Conservation (phyloP, 1,140 invertebrate genomes). For the Holcopasites calliopsidis region DNA sequence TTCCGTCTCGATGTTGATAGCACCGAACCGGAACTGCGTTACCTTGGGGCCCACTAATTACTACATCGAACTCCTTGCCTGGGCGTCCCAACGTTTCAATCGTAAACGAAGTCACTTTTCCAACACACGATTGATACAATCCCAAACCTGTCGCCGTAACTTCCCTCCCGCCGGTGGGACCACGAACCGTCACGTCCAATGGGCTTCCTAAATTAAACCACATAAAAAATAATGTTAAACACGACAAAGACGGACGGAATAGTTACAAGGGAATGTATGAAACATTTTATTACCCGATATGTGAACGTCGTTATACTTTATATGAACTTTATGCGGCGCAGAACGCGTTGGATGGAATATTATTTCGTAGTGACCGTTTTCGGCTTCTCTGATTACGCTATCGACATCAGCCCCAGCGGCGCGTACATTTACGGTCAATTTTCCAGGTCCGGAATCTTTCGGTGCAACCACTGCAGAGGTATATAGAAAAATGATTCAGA, state of each 20-base stretch:
- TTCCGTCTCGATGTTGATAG: constrained; percentile 97
- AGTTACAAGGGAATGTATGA: neutral
- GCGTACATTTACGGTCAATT: constrained; percentile 87
- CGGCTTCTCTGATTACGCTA: constrained; percentile 87
- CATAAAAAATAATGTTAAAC: neutral
- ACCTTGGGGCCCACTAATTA: constrained; percentile 92
- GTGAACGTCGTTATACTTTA: constrained; percentile 77
- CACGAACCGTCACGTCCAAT: constrained; percentile 96
- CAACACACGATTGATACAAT: constrained; percentile 90
- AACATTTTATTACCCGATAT: constrained; percentile 69
- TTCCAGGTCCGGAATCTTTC: constrained; percentile 89
- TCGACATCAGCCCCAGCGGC: constrained; percentile 90
- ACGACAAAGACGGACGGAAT: neutral
- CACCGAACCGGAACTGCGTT: constrained; percentile 95
- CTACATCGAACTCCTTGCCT: constrained; percentile 94
- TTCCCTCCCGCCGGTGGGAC: constrained; percentile 95
- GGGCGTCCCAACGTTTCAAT: constrained; percentile 92
- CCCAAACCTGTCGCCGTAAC: constrained; percentile 89
- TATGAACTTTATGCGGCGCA: constrained; percentile 88
- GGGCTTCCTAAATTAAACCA: constrained; percentile 85
- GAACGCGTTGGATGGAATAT: constrained; percentile 91
- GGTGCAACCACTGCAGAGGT: constrained; percentile 82
- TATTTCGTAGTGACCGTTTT: constrained; percentile 87
- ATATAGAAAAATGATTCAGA: constrained; percentile 8
- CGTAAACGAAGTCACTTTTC: constrained; percentile 90